These are phyloP conservation scores for Pomatostomus ruficeps DNA, from an alignment of 2,113 vertebrate genomes.

Conservation along the genomic window DNA sequence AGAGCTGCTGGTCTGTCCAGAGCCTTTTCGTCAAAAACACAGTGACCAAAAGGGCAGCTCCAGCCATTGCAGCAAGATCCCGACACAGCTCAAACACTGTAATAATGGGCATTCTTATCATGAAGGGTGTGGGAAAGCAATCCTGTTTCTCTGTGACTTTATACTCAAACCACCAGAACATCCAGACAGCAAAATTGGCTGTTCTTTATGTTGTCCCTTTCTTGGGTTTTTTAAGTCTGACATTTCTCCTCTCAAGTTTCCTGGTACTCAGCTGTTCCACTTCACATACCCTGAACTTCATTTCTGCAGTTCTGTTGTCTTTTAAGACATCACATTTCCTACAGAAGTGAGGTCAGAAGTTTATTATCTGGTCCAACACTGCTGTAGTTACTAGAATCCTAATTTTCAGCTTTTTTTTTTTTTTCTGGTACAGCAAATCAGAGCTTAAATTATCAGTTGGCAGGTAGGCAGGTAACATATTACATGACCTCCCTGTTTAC, in stretches of 20 bases:
- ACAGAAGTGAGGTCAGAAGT: neutral
- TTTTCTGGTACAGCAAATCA: neutral
- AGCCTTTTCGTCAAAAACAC: neutral
- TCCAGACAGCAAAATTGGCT: neutral
- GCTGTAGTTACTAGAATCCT: neutral
- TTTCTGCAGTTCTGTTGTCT: neutral
- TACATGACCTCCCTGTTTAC: neutral
- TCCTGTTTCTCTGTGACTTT: neutral
- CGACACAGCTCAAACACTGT: accelerated
- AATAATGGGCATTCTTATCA: neutral
- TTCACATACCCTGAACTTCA: neutral
- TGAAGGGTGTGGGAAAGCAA: neutral
- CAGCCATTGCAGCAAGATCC: accelerated
- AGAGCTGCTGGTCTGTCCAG: neutral
- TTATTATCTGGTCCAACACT: neutral
- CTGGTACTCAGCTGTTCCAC: neutral
- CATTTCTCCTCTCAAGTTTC: neutral
- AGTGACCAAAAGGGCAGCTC: neutral
- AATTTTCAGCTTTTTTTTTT: neutral
- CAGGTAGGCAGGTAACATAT: neutral
- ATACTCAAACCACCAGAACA: neutral
- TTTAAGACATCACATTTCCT: neutral
- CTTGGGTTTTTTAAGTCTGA: neutral
- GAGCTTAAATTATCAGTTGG: neutral
- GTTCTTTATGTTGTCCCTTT: neutral